Conservation (phyloP, 2,113 vertebrate species). For the Lagopus leucura region DNA sequence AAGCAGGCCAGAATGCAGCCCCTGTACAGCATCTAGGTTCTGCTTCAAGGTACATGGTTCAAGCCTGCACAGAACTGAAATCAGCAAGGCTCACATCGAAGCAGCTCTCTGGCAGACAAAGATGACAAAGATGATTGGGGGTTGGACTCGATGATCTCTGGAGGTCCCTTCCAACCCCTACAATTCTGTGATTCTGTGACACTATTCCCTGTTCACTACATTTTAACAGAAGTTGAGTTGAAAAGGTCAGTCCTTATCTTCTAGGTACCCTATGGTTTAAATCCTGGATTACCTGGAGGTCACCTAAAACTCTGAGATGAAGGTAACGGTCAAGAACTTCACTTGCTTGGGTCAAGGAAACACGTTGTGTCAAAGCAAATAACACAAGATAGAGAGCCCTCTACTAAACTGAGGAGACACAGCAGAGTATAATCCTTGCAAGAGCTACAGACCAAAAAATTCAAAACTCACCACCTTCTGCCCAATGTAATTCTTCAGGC, state of each 20-base stretch:
- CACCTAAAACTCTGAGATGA: background rate
- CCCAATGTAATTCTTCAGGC: background rate
- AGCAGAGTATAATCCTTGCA: background rate
- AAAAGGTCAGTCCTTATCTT: background rate
- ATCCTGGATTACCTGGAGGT: background rate
- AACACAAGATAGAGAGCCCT: background rate
- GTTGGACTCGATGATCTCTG: no score
- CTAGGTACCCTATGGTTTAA: background rate
- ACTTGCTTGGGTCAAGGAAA: background rate
- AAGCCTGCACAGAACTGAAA: background rate
- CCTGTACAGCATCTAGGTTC: background rate
- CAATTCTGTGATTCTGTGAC: no score
- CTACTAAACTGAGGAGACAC: background rate
- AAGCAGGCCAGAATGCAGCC: background rate
- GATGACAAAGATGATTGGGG: no score
- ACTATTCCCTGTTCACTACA: background rate
- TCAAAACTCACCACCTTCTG: background rate
- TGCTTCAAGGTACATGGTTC: background rate
- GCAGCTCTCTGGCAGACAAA: background rate
- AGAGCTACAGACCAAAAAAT: background rate
- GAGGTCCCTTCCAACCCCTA: no score
- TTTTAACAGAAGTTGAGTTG: background rate
- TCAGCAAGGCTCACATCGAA: background rate
- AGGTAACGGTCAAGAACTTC: background rate
- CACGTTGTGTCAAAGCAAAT: background rate